Base-by-base conservation (phyloP, 2,113 vertebrate species). In the Daubentonia madagascariensis region DNA sequence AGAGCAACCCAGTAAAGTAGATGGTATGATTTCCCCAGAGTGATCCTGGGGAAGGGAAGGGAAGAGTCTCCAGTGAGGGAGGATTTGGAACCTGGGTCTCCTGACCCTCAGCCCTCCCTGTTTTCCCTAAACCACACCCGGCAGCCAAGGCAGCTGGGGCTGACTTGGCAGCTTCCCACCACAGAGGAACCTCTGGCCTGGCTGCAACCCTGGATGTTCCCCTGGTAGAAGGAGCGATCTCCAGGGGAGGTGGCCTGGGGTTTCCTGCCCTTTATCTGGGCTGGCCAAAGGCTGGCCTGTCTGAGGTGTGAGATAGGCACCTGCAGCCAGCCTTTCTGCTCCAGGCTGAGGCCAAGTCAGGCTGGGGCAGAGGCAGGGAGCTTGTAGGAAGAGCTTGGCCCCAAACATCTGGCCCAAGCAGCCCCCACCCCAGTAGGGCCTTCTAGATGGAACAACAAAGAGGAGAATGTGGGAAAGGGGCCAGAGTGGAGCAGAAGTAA, bases 241-340 rank as follows among this genome's bases (percentile, higher is more conserved):
- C 85, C 72, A 78, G 72, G 90, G 91, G 86, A 50, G 85, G 83
- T 92, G 86, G 80, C 8, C 1, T 48, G 86, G 83, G 83, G 92
- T 98, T 98, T 98, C 94, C 96, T 98, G 95, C 88, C 87, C 80
- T 98, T 97, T 94, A 91, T 98, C 97, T 70, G 67, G 67, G 8
- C 61, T 54, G 61, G 73, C 7, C 59, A 89, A 87, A 94, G 92
- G 85, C 89, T 75, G 52, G 78, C 63, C 89, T 94, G 88, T 76
- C 43, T 57, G 92, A 81, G 28, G 22, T 92, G 86, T 89, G 78
- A 96, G 81, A 91, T 35, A 81, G 50, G 32, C 37, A 54, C 37
- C 91, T 79, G 37, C 25, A 92, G 48, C 61, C 79, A 45, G 37
- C 40, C 20, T 85, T 85, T 98, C 63, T 93, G 89, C 40, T 93